Evolutionary conservation across 1,140 invertebrate genomes (phyloP), one percentile per base, ranked within the genome.

Genomic region (Bombus sylvicola): DNA sequence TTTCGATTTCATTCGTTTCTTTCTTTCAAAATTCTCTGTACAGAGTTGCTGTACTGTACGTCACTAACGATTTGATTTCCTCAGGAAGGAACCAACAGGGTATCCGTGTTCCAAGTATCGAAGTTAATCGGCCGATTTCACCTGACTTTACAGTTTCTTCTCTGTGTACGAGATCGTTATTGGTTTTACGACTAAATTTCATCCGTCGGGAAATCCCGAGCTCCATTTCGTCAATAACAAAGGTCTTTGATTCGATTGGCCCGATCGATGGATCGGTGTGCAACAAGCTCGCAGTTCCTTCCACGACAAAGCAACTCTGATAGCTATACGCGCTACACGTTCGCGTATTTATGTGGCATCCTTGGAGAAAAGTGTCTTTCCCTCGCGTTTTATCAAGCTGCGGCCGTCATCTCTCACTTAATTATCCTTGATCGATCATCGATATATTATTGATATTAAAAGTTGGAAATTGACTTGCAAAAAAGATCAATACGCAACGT

Each of bases 331-430:
- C 13, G 43, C 41, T 47, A n/a, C 41, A 66, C 43, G 41, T 68
- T 31, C 3, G 2, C 8, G 22, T 31, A 31, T 66, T 66, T 66
- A 43, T 0, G 5, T 53, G 1, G 1, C 3, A 66, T 47, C 41
- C 18, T 78, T 43, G n/a, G 1, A 25, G 3, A 10, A 37, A 15
- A 28, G 9, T 28, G 25, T 8, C 28, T 39, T n/a, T 39, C 3
- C 6, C 5, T 28, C 10, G 0, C 2, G 1, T 6, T 53, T 53
- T 53, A 10, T n/a, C 59, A 1, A 25, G 10, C 15, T 34, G 25
- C 3, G 12, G 0, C 4, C 6, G 4, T 4, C 31, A 0, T 9
- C 39, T 18, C 2, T 53, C 18, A 0, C 3, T 41, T 31, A n/a
- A 47, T 73, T 47, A 47, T 73, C 71, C 18, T 47, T 1, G n/a